Base-by-base conservation (phyloP, 2,113 vertebrate genomes). In the Tenrec ecaudatus region DNA sequence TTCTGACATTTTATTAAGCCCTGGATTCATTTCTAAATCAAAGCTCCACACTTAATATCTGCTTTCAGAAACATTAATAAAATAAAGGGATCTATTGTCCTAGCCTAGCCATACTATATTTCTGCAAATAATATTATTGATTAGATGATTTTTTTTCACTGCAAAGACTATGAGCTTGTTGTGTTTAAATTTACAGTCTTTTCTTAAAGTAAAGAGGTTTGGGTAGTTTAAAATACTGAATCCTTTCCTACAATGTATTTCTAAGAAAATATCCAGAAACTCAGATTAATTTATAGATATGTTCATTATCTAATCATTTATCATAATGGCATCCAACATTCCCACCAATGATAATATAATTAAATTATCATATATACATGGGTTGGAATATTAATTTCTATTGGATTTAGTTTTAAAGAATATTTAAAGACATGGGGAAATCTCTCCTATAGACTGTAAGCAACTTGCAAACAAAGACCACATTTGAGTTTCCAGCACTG, bases 1-100 rank as follows among this genome's bases (percentile, higher is more conserved):
- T 80, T 69, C 60, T 94, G 85, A 92, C 57, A 36, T 88, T 80
- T 94, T 82, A 38, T 77, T 88, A 90, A 78, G 83, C 22, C 60
- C 82, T 88, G 22, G 10, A 93, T 93, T 91, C 23, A 31, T 89
- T 85, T 73, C 82, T 71, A 90, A 91, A 86, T 25, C 31, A 80
- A 88, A 64, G 77, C 38, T 91, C 57, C 86, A 78, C 6, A 86
- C 22, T 76, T 40, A 43, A 27, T 2, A 79, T 10, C 14, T 91
- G 36, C 27, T 80, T 80, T 29, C 16, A 62, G 60, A 23, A 76
- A 78, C 16, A 31, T 20, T 62, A 64, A 69, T 79, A 40, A 81
- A n/a, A 36, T 57, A 83, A 87, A 82, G 3, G 0, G 75, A 53
- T 57, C 71, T 82, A 40, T 27, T 93, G 9, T 3, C 25, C 40